A percentile compares a stretch with the other conserved stretches of the same genome.
Evolutionary conservation across 2,113 vertebrate species (phyloP).

Genomic region (Deroptyus accipitrinus): DNA sequence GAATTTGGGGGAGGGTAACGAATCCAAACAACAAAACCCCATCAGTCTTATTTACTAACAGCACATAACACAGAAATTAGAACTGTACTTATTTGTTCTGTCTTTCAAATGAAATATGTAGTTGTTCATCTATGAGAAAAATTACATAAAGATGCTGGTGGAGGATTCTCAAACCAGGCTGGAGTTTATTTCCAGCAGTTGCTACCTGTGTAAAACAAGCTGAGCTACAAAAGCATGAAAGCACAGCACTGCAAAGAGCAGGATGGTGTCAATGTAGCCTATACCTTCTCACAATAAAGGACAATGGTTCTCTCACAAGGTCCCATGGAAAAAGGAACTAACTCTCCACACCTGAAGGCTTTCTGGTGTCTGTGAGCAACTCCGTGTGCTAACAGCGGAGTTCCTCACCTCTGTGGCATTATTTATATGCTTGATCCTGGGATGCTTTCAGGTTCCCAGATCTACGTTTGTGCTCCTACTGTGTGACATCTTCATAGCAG

Average conservation of each 20-base stretch:
- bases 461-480: neutral
- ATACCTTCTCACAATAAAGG: neutral
- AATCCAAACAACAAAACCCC: neutral
- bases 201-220: neutral
- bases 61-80: neutral
- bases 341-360: neutral
- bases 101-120: neutral
- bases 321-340: rapidly evolving
- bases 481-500: neutral
- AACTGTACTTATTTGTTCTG: neutral
- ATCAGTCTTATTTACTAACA: neutral
- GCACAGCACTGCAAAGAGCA: neutral
- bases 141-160: neutral
- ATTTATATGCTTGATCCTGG: neutral
- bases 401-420: neutral
- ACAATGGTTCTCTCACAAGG: neutral
- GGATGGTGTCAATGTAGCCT: rapidly evolving
- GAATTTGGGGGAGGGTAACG: neutral
- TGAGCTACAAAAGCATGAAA: neutral
- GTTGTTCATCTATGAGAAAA: neutral
- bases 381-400: neutral
- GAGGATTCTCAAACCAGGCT: neutral
- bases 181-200: neutral
- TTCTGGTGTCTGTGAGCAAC: neutral
- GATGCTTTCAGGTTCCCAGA: neutral